phyloP scores from a whole-genome alignment of 2,113 vertebrate species.

The Hystrix cristata region DNA sequence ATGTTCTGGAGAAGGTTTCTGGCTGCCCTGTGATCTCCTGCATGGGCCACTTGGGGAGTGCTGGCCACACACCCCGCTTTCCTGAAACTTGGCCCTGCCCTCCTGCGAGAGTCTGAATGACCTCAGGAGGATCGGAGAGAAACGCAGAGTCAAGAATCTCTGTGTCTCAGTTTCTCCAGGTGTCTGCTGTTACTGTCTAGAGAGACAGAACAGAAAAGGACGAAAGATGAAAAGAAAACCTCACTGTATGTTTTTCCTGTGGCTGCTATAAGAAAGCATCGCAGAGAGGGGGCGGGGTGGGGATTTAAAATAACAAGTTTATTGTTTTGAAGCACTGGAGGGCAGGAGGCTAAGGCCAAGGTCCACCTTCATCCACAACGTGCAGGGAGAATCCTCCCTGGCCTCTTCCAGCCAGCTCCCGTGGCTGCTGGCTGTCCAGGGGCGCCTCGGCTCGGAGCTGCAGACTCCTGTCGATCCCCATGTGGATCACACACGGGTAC shows the following conservation, averaged over 20 bases:
- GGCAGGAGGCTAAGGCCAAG: neutral
- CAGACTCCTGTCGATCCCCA: neutral
- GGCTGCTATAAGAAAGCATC: neutral
- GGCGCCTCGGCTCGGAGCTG: neutral
- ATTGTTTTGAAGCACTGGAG: neutral
- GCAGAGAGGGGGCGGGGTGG: accelerated
- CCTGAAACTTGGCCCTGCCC: neutral
- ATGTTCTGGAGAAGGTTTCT: neutral
- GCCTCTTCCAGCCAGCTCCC: neutral
- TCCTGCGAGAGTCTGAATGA: accelerated
- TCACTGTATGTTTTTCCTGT: accelerated
- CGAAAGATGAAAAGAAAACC: neutral
- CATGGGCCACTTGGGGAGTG: accelerated
- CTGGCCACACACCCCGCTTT: accelerated
- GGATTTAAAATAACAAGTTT: neutral
- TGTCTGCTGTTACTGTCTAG: neutral
- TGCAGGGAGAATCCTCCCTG: too few relatives aligned
- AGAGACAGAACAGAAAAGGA: neutral
- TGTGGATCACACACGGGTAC: neutral
- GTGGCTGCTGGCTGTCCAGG: neutral
- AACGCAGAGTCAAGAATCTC: accelerated
- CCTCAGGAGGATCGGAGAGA: neutral
- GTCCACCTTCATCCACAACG: neutral
- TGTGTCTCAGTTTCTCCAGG: neutral
- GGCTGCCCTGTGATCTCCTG: neutral